These are phyloP conservation scores for Acrocephalus scirpaceus DNA, from an alignment of 2,797 vertebrate species.

Conservation along the genomic window DNA sequence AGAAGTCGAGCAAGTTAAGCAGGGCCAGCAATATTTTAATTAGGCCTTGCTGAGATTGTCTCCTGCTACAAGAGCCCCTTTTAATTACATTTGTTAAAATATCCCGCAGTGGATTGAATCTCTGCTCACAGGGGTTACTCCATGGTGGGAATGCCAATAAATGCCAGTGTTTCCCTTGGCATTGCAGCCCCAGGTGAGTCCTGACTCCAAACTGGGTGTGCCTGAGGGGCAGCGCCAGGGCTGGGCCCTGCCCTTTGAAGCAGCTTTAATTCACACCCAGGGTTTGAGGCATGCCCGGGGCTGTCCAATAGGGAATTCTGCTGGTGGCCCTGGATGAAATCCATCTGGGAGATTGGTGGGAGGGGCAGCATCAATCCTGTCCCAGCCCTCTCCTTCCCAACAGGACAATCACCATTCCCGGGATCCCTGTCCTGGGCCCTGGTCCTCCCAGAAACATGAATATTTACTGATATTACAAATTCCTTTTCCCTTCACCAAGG, in stretches of 20 bases:
- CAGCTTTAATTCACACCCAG: neutral
- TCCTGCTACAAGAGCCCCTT: conserved; percentile 61
- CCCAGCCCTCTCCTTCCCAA: neutral
- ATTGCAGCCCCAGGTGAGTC: neutral
- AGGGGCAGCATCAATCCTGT: neutral
- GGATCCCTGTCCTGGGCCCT: neutral
- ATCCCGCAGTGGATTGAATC: neutral
- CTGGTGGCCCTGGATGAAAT: neutral
- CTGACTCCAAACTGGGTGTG: neutral
- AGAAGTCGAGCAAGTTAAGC: conserved; percentile 59
- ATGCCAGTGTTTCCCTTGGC: neutral
- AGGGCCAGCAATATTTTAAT: conserved; percentile 73
- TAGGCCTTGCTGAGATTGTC: conserved; percentile 68
- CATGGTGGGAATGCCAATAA: neutral
- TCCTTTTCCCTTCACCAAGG: neutral
- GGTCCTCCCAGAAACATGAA: neutral
- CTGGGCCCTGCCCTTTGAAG: neutral
- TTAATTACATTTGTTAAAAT: conserved; percentile 69
- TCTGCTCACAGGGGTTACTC: neutral
- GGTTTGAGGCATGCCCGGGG: no score
- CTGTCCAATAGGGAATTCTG: neutral
- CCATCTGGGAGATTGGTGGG: neutral
- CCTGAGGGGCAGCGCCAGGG: neutral
- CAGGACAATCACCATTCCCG: rapidly evolving
- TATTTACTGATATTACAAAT: neutral